Conservation (phyloP, 1,140 invertebrate genomes). For the Drosophila malerkotliana region DNA sequence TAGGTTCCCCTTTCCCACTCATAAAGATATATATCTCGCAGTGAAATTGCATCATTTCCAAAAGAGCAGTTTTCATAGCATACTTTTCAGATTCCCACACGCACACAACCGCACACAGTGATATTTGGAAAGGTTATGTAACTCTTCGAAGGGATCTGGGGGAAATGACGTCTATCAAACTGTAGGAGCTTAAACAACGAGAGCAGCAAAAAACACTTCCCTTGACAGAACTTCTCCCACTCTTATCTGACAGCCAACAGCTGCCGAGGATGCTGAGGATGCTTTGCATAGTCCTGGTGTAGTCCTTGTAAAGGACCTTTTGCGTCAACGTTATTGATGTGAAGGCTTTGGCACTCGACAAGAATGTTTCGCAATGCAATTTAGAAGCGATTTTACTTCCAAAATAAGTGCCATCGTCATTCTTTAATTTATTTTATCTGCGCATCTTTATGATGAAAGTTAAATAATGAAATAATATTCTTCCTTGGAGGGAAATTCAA, state of each 20-base stretch:
- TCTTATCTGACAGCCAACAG: conserved; percentile 68
- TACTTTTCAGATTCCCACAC: conserved; percentile 42
- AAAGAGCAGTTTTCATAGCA: conserved; percentile 62
- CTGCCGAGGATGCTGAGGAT: conserved; percentile 22
- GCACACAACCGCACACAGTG: conserved; percentile 1
- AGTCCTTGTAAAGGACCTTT: conserved; percentile 19
- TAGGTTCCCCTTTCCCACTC: conserved; percentile 2
- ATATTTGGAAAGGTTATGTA: conserved; percentile 42
- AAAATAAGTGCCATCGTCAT: conserved; percentile 23
- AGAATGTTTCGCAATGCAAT: conserved; percentile 42
- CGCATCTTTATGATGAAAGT: not conserved
- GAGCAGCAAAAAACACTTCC: conserved; percentile 34
- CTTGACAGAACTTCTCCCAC: conserved; percentile 15
- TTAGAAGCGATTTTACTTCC: conserved; percentile 15
- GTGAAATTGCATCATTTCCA: conserved; percentile 64
- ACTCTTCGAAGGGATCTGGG: conserved; percentile 12
- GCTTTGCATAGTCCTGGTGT: conserved; percentile 15
- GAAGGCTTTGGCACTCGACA: conserved; percentile 33
- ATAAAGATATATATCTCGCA: conserved; percentile 22
- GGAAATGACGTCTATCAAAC: conserved; percentile 44
- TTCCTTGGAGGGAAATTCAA: not conserved
- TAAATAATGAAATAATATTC: not conserved
- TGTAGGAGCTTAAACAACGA: conserved; percentile 51
- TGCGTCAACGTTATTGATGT: conserved; percentile 31
- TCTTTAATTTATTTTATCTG: conserved; percentile 20